Base-by-base conservation (phyloP, 2,888 invertebrate species). In the Torymus aiolomorphi region DNA sequence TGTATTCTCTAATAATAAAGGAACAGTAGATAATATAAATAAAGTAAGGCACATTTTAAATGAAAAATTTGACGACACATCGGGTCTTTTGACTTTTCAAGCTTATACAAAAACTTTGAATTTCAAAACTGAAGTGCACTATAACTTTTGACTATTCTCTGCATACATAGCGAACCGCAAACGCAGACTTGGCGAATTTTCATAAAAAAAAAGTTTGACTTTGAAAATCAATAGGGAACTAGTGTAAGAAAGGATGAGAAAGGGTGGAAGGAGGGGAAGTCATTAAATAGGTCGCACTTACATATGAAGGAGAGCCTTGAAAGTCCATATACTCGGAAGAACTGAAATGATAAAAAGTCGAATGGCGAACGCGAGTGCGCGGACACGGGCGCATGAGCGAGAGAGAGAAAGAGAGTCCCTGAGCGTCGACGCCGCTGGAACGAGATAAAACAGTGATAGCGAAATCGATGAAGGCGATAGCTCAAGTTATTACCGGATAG, bases 401-500 rank as follows among this genome's bases (percentile, higher is more conserved):
- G 18, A 65, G 57, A 56, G 77, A 49, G 56, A 4, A 61, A 76
- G 74, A 18, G 80, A 80, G 87, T 84, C 88, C 88, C 86, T 86
- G 86, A 84, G 84, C 85, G 86, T 85, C 88, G 88, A 87, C 89
- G 89, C 88, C 88, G 87, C 85, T 89, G 89, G 87, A 88, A 82
- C 85, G 86, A 89, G 90, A 90, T 89, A 90, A 90, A 90, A 87
- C 88, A 87, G 88, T 86, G 90, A 90, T 90, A 89, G 88, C 86
- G 87, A 90, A 89, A 90, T 90, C 89, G 87, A 89, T 89, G 90
- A 89, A 88, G 88, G 86, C 86, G 90, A 90, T 90, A 89, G 87
- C 86, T 84, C 84, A 89, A 90, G 89, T 90, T 90, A 90, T 90
- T 90, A 90, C 90, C 89, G 90, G 90, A 90, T 90, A 89, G 90